These are phyloP conservation scores for Holocentrus rufus DNA, from an alignment of 2,797 vertebrate genomes.

Conservation along the genomic window DNA sequence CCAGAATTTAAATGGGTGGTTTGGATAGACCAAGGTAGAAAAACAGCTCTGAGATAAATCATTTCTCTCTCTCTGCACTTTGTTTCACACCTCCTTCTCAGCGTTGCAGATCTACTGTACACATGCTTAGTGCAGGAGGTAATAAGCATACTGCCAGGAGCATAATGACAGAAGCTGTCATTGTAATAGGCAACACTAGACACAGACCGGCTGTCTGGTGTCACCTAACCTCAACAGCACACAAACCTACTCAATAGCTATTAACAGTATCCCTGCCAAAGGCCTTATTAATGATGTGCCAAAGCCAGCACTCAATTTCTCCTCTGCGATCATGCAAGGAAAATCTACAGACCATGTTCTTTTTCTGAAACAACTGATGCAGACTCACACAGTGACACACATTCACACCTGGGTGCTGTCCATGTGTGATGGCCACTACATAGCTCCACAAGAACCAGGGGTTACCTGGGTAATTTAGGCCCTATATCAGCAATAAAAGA, in stretches of 20 bases:
- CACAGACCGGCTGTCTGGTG: constrained; percentile 31
- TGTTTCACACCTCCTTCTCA: background rate
- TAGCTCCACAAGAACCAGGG: background rate
- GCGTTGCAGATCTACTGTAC: background rate
- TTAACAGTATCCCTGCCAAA: constrained; percentile 12
- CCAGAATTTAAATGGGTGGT: background rate
- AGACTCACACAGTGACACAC: background rate
- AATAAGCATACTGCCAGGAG: background rate
- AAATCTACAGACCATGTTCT: background rate
- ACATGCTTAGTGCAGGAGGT: background rate
- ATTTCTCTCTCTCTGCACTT: background rate
- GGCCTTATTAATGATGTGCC: background rate
- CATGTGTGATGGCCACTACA: background rate
- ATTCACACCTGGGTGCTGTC: background rate
- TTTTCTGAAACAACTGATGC: too few relatives aligned
- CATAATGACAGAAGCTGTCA: constrained; percentile 26
- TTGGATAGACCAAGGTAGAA: too few relatives aligned
- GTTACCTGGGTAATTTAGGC: background rate
- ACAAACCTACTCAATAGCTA: constrained; percentile 4
- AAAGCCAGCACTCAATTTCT: background rate
- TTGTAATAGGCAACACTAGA: constrained; percentile 17
- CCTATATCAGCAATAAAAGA: too few relatives aligned
- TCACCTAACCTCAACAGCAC: constrained; percentile 31
- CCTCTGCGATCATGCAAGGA: background rate
- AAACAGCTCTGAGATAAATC: background rate